Percentiles rank a stretch among this genome's conserved stretches.
Conservation (phyloP, 1,140 invertebrate genomes). For the Tribolium madens region DNA sequence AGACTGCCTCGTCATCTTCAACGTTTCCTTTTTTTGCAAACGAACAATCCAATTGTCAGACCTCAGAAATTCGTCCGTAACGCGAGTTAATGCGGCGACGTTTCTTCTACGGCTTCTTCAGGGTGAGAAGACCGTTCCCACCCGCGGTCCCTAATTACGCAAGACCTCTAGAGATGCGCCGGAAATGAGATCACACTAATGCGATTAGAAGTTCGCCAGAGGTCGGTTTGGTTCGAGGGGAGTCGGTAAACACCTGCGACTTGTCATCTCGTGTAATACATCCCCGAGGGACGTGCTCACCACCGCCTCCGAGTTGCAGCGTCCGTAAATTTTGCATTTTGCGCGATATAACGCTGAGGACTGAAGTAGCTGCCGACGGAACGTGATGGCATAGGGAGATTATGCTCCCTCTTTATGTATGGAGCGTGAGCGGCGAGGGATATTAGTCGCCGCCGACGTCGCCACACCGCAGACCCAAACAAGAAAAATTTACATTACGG, state of each 20-base stretch:
- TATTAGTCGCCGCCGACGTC: slow-evolving; percentile 2
- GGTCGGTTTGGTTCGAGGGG: slow-evolving; percentile 35
- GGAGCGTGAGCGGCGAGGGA: slow-evolving; percentile 17
- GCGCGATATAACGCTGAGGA: slow-evolving; percentile 25
- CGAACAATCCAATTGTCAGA: slow-evolving; percentile 8
- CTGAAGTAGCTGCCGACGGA: slow-evolving; percentile 40
- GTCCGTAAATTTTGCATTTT: slow-evolving; percentile 42
- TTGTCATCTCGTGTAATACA: slow-evolving; percentile 44
- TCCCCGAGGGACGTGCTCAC: slow-evolving; percentile 38
- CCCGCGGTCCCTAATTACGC: slow-evolving; percentile 39
- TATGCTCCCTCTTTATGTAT: slow-evolving; percentile 42
- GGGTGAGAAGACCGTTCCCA: neutral
- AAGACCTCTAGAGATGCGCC: slow-evolving; percentile 42
- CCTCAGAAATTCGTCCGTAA: neutral
- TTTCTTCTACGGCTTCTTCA: slow-evolving; percentile 1
- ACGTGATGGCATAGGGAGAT: slow-evolving; percentile 41
- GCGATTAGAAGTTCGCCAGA: slow-evolving; percentile 44
- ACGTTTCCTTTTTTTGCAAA: slow-evolving; percentile 1
- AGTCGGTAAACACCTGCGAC: slow-evolving; percentile 46
- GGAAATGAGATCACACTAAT: slow-evolving; percentile 49
- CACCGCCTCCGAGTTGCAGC: slow-evolving; percentile 1
- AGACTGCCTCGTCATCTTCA: neutral
- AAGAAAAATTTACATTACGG: slow-evolving; percentile 28
- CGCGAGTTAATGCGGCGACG: neutral
- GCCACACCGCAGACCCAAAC: neutral